phyloP scores from a whole-genome alignment of 2,888 invertebrate species.

The Trachelus stipa region DNA sequence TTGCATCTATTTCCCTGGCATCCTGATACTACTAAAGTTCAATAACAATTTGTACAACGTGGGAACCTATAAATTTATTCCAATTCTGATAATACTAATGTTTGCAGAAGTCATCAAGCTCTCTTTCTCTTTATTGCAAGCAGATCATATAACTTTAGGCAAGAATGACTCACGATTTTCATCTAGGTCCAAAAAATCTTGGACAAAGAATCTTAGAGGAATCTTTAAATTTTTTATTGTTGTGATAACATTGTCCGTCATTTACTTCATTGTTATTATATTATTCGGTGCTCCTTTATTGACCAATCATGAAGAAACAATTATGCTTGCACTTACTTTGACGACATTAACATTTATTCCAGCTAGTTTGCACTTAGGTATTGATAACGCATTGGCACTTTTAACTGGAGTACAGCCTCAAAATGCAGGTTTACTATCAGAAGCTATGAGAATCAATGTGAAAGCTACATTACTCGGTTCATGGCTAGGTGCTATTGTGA shows the following conservation, averaged over 20 bases:
- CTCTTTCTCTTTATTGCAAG: conserved; percentile 51
- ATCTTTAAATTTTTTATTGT: conserved; percentile 69
- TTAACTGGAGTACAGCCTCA: conserved; percentile 69
- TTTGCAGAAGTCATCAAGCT: conserved; percentile 71
- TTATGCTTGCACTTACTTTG: conserved; percentile 74
- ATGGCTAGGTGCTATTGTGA: conserved; percentile 86
- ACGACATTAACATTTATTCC: conserved; percentile 75
- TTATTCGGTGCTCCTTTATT: conserved; percentile 78
- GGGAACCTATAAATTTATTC: conserved; percentile 69
- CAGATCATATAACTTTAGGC: conserved; percentile 41
- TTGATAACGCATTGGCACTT: conserved; percentile 70
- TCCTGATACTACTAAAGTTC: conserved; percentile 71
- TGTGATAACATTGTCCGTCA: conserved; percentile 66
- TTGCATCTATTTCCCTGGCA: conserved; percentile 73
- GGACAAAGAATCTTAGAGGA: conserved; percentile 67
- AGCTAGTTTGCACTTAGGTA: conserved; percentile 72
- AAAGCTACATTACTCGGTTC: conserved; percentile 78
- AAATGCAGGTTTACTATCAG: conserved; percentile 62
- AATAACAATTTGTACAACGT: conserved; percentile 72
- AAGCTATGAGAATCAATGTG: conserved; percentile 71
- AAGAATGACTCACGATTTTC: conserved; percentile 60
- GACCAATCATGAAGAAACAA: conserved; percentile 75
- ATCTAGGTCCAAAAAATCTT: conserved; percentile 65
- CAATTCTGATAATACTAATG: conserved; percentile 60
- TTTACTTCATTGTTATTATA: conserved; percentile 74